Evolutionary conservation across 2,113 vertebrate species (phyloP), one percentile per base, ranked within the genome.

Genomic region (Heteronetta atricapilla): DNA sequence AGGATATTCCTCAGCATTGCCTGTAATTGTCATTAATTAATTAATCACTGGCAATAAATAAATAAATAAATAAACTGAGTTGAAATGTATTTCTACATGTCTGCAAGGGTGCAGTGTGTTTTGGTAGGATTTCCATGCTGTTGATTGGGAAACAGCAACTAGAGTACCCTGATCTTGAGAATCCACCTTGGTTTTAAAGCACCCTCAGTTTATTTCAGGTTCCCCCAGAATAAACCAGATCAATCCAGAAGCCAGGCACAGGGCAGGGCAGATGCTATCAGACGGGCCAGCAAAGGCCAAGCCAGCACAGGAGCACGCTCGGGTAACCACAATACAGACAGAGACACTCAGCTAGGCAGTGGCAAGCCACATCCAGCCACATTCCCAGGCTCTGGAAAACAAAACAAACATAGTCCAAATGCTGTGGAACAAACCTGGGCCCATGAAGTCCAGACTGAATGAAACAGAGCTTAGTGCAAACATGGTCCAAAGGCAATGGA

Each of bases 401-500:
- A 97, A 97, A 97, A 97, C 87, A 97, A 97, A 96, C 87, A 86
- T 11, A 87, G 82, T 63, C 77, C 82, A 90, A 96, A 95, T 4
- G 82, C 94, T 77, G 76, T 92, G 93, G 96, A 97, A 95, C 87
- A 95, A 91, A 91, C 82, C 53, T 68, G 80, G 94, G 80, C 72
- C 94, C 89, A 8, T 42, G 28, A 94, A 93, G 85, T 59, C 87
- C 95, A 64, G 93, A n/a, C 53, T 96, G 92, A 96, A 96, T 96
- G 92, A 97, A 97, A 72, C 75, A 56, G 90, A 97, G 86, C 96
- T 93, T 94, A 95, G 88, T 92, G 95, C 95, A 96, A 97, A 96
- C 87, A 86, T 11, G 87, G 91, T 76, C 94, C 90, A 92, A 96
- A 96, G 86, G 94, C 96, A 93, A 79, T 93, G 95, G 97, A 97